These are phyloP conservation scores for Dolichoris vasculosae DNA, from an alignment of 1,140 invertebrate species.

Conservation along the genomic window DNA sequence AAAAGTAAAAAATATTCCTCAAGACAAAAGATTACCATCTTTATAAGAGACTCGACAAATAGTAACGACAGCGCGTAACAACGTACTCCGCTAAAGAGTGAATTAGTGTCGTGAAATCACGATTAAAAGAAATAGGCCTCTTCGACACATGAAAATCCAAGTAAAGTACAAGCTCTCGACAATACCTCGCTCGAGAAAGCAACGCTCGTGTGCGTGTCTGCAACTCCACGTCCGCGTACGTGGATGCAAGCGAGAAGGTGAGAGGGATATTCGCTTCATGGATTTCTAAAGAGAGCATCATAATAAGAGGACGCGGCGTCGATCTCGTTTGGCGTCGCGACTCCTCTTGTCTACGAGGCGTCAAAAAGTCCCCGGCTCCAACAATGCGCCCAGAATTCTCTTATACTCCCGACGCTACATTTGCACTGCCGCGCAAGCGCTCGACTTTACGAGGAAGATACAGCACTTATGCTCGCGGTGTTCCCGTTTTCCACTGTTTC, in stretches of 20 bases:
- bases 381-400: not conserved
- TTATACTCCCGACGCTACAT: not conserved
- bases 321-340: conserved; percentile 8
- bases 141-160: not conserved
- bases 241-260: not conserved
- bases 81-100: not conserved
- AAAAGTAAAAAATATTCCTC: too few species aligned
- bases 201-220: not conserved
- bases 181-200: not conserved
- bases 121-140: conserved; percentile 12
- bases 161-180: not conserved
- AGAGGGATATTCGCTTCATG: not conserved
- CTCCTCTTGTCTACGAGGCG: not conserved
- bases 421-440: not conserved
- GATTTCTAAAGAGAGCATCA: conserved; percentile 33
- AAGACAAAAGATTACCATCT: not conserved
- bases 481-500: not conserved
- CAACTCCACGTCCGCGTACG: not conserved
- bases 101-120: not conserved
- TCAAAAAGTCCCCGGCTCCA: conserved; percentile 6
- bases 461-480: too few species aligned
- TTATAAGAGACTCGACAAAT: not conserved
- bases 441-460: too few species aligned
- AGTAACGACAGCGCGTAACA: not conserved
- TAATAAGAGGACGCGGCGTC: conserved; percentile 4